phyloP scores from a whole-genome alignment of 1,140 invertebrate genomes.

The Lerema accius region DNA sequence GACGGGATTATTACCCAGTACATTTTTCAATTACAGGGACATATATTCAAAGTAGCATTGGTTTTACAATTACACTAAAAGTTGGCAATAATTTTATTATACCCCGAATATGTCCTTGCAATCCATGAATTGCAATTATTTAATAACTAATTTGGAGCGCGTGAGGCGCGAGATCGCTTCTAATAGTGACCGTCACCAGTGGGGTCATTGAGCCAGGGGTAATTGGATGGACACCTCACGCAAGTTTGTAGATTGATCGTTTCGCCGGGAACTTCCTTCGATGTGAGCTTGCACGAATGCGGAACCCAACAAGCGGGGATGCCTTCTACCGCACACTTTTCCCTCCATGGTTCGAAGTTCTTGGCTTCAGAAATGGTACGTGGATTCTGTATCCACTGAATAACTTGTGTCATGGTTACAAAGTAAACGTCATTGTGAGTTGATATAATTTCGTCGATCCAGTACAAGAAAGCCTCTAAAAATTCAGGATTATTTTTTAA shows the following conservation, averaged over 20 bases:
- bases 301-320: conserved; percentile 92
- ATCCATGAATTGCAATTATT: conserved; percentile 64
- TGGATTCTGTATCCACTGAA: conserved; percentile 98
- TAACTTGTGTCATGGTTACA: conserved; percentile 98
- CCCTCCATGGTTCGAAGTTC: conserved; percentile 97
- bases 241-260: conserved; percentile 97
- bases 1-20: conserved; percentile 82
- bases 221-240: conserved; percentile 95
- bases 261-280: conserved; percentile 96
- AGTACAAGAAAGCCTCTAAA: conserved; percentile 95
- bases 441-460: conserved; percentile 95
- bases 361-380: conserved; percentile 92
- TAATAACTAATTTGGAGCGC: conserved; percentile 74
- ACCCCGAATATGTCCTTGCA: conserved; percentile 65
- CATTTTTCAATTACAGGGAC: conserved; percentile 73
- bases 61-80: conserved; percentile 37
- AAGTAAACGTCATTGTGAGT: conserved; percentile 97
- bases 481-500: conserved; percentile 97
- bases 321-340: conserved; percentile 93
- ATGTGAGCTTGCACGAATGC: conserved; percentile 94
- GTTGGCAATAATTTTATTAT: conserved; percentile 43
- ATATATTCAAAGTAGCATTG: conserved; percentile 59
- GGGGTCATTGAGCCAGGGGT: conserved; percentile 96
- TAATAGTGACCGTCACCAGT: conserved; percentile 96
- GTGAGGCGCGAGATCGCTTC: conserved; percentile 80